Evolutionary conservation across 2,888 invertebrate species (phyloP), one percentile per base, ranked within the genome.

Genomic region (Yponomeuta malinellus): DNA sequence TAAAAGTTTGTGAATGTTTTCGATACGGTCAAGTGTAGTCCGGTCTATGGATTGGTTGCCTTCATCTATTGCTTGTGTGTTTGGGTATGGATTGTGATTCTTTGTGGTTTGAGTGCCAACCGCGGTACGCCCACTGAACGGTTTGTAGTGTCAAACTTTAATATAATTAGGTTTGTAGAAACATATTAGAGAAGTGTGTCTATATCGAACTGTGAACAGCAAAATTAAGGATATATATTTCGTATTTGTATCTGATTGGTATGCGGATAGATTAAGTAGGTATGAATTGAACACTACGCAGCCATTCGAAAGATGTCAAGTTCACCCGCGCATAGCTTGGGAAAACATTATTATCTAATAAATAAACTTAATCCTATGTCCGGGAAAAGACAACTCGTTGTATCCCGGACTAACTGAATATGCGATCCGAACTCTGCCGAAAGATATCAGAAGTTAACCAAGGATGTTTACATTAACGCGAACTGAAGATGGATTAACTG

Each of bases 31-130:
- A 73, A 69, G 73, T 75, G 76, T 76, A 72, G 75, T 59, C 76
- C 73, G 86, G 88, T 88, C 87, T 89, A 89, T 90, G 90, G 86
- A 76, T 89, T 90, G 87, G 89, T 93, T 94, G 95, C 96, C 95
- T 95, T 95, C 95, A 95, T 93, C 96, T 96, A 96, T 96, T 96
- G 96, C 93, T 88, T 92, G 95, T 94, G 95, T 94, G 15, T 94
- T 48, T 94, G 94, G 94, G 90, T 95, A 93, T 94, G 93, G 92
- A 77, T 81, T 88, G 89, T 87, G 83, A 94, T 94, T 94, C 95
- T 96, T 95, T 95, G 93, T 93, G 93, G 89, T 83, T 94, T 95
- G 95, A 95, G 94, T 95, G 94, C 94, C 92, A 90, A 48, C 92
- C 89, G 84, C 87, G 80, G 48, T 78, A 79, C 82, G 82, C 82